Evolutionary conservation across 2,113 vertebrate genomes (phyloP), one percentile per base, ranked within the genome.

Genomic region (Bettongia penicillata): DNA sequence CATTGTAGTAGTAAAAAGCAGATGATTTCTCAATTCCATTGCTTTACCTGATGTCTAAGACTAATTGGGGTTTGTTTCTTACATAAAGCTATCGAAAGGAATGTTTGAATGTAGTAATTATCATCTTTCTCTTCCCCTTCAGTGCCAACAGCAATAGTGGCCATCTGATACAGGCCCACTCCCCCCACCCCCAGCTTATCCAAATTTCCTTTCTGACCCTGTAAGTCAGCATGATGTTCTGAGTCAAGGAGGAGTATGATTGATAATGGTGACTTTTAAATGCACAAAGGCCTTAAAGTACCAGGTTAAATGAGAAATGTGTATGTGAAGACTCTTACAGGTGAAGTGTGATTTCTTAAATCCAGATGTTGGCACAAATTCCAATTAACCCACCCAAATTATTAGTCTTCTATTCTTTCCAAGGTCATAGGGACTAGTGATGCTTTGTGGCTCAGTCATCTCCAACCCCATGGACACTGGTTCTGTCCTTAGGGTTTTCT

Each of bases 21-120:
- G 37, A 43, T 43, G 6, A 22, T 9, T 19, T 77, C 16, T 43
- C 16, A n/a, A 19, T 43, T 43, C n/a, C 68, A 84, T 84, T 84
- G 68, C 16, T 84, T 84, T 84, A 84, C n/a, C 37, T 23, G 7
- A 23, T 43, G 19, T 3, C 7, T 43, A 84, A 84, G 68, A 84
- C 68, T 43, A 43, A 43, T 8, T 77, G 37, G 61, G 16, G 11
- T 77, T n/a, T 77, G 37, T 77, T 77, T 77, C 61, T 19, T n/a
- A n/a, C 19, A n/a, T 77, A n/a, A 77, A 77, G 14, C n/a, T 43
- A 8, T 43, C 43, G 19, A 8, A 84, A 84, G 93, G 93, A 95
- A 49, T 94, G 89, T 90, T 91, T 94, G 55, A 53, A 89, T 22
- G 50, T 26, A 16, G 23, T 77, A 93, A 84, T 90, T 94, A 92